Evolutionary conservation across 2,113 vertebrate genomes (phyloP).

Genomic region (Hydrochoerus hydrochaeris): DNA sequence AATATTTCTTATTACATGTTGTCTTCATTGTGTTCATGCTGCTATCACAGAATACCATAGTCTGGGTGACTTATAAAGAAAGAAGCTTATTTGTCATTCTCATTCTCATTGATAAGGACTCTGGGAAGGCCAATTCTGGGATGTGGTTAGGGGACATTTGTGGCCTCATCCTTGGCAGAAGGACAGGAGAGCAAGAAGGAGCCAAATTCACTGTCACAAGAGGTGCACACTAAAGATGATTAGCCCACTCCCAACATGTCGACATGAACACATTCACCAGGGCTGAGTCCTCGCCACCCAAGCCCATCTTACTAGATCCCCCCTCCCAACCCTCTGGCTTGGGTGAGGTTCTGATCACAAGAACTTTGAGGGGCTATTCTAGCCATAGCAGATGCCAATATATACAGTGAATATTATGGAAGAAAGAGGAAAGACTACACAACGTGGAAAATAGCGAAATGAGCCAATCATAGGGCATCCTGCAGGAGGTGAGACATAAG

Average conservation of each 20-base stretch:
- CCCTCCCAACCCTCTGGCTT: too few relatives aligned
- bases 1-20: background rate
- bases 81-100: background rate
- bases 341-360: background rate
- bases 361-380: background rate
- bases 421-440: background rate
- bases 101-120: background rate
- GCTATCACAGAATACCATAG: background rate
- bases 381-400: background rate
- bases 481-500: background rate
- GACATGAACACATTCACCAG: background rate
- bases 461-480: background rate
- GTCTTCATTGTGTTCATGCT: background rate
- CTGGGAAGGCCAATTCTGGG: background rate
- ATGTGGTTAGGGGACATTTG: background rate
- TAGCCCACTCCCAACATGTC: too few relatives aligned
- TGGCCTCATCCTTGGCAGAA: background rate
- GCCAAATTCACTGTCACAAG: background rate
- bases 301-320: background rate
- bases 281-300: too few relatives aligned
- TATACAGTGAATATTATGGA: background rate
- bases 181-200: background rate
- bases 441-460: background rate
- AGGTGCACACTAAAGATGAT: background rate
- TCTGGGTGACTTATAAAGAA: background rate